A percentile compares a stretch with the other conserved stretches of the same genome.
These are phyloP conservation scores for Lynx canadensis DNA, from an alignment of 2,113 vertebrate species.

Conservation along the genomic window DNA sequence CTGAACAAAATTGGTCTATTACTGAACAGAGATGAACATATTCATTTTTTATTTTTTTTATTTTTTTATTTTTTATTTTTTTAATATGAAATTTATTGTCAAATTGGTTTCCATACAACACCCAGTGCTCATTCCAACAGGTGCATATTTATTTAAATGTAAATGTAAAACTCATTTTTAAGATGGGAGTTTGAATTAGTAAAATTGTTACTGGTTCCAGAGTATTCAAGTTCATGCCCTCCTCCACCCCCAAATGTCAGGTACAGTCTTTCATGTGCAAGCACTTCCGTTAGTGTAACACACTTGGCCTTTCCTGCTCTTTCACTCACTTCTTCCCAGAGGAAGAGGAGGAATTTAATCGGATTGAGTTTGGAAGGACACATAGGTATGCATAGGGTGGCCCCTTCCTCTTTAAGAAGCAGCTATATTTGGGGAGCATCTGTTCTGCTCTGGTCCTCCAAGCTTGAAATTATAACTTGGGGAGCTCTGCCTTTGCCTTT, in stretches of 20 bases:
- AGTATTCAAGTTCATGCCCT: neutral
- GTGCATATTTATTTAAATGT: neutral
- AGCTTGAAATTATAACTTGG: too few relatives aligned
- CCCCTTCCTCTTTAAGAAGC: neutral
- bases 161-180: neutral
- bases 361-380: too few relatives aligned
- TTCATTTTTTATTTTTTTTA: neutral
- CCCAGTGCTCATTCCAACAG: too few relatives aligned
- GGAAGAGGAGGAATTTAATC: neutral
- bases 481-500: neutral
- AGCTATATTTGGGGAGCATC: neutral
- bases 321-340: neutral
- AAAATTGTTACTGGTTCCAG: neutral
- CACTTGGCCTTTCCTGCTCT: neutral
- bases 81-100: too few relatives aligned
- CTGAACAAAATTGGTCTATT: neutral
- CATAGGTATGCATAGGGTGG: accelerated
- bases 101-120: too few relatives aligned
- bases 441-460: neutral
- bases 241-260: neutral
- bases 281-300: neutral
- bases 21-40: neutral
- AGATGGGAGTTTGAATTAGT: neutral
- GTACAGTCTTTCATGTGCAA: neutral
- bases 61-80: too few relatives aligned